Conservation (phyloP, 2,888 invertebrate species). For the Drosophila tanythrix region DNA sequence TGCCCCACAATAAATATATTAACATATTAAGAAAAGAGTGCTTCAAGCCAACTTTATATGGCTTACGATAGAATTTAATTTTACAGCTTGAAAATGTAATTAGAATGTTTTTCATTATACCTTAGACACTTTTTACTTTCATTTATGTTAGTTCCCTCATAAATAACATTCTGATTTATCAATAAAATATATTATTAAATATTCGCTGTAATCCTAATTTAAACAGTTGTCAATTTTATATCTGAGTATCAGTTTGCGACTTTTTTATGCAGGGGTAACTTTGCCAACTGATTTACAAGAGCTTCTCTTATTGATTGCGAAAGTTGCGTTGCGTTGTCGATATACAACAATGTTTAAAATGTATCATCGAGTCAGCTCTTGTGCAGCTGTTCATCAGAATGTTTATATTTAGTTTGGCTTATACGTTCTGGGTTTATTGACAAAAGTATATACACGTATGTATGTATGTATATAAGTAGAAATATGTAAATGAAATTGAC, state of each 20-base stretch:
- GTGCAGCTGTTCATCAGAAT: background rate
- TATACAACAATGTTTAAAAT: background rate
- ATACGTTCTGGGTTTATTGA: background rate
- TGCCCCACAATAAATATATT: constrained; percentile 1
- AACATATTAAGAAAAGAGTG: background rate
- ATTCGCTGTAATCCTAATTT: background rate
- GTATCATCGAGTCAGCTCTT: background rate
- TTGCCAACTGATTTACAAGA: background rate
- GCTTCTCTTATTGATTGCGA: background rate
- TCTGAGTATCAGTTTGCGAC: background rate
- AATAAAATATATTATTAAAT: background rate
- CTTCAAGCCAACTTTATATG: background rate
- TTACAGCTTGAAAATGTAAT: background rate
- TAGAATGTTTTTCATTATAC: background rate
- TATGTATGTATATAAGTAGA: background rate
- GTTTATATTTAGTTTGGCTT: background rate
- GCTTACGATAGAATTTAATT: background rate
- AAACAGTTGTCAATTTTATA: background rate
- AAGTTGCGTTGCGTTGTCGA: background rate
- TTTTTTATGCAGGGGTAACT: background rate
- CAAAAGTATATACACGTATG: background rate
- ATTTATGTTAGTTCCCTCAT: background rate
- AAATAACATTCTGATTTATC: background rate
- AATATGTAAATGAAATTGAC: background rate
- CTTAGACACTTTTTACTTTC: background rate